Conservation (phyloP, 1,140 invertebrate genomes). For the Eciton burchellii region DNA sequence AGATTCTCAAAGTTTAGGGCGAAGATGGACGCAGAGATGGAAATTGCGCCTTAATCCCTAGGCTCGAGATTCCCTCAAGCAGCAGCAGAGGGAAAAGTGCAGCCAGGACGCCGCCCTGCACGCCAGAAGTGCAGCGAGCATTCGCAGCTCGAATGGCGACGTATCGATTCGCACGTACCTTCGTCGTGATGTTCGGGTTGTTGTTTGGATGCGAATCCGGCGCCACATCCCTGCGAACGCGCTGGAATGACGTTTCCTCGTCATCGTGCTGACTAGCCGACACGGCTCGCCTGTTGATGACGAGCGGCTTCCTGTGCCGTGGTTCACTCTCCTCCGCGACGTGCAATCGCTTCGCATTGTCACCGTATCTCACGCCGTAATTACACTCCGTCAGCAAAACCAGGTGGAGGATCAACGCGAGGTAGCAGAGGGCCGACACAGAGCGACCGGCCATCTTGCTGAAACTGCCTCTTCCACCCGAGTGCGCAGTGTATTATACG, state of each 20-base stretch:
- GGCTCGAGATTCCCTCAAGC: no score
- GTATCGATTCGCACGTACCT: conserved; percentile 69
- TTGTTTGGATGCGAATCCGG: conserved; percentile 51
- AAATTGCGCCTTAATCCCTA: no score
- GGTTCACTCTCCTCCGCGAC: conserved; percentile 59
- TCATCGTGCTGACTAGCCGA: conserved; percentile 50
- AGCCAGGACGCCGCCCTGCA: no score
- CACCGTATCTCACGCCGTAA: conserved; percentile 74
- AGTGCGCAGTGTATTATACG: conserved; percentile 45
- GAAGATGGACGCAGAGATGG: no score
- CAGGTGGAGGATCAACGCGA: conserved; percentile 74
- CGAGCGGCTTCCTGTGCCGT: conserved; percentile 55
- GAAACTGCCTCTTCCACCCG: conserved; percentile 74
- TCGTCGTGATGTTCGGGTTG: conserved; percentile 78
- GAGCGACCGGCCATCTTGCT: conserved; percentile 83
- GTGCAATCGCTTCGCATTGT: conserved; percentile 72
- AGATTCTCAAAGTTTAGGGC: not conserved
- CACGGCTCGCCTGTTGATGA: conserved; percentile 67
- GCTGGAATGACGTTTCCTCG: conserved; percentile 73
- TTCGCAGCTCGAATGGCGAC: not conserved
- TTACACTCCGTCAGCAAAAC: conserved; percentile 75
- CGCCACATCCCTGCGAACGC: conserved; percentile 69
- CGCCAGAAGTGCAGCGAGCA: no score
- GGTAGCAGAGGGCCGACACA: conserved; percentile 76
- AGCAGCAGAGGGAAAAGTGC: no score